phyloP scores from a whole-genome alignment of 2,888 invertebrate genomes.

The Agrochola lota region DNA sequence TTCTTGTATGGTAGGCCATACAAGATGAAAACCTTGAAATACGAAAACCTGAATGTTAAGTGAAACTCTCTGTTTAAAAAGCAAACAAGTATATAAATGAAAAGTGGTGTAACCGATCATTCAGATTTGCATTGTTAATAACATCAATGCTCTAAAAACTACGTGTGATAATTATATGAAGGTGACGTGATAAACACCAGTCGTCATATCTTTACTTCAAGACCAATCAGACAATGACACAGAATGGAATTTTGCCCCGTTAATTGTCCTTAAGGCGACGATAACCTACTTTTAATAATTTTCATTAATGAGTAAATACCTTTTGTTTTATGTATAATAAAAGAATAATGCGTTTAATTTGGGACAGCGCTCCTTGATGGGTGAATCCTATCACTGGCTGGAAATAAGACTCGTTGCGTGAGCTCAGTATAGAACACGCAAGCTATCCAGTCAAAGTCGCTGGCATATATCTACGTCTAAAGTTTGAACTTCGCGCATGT shows the following conservation, averaged over 20 bases:
- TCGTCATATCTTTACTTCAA: neutral
- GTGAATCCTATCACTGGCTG: too few relatives aligned
- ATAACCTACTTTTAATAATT: too few relatives aligned
- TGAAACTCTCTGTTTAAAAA: neutral
- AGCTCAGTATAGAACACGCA: too few relatives aligned
- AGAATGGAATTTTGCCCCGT: conserved; percentile 10
- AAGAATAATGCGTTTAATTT: too few relatives aligned
- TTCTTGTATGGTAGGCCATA: neutral
- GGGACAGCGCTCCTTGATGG: too few relatives aligned
- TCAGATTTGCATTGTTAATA: neutral
- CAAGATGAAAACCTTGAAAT: neutral
- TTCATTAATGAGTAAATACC: too few relatives aligned
- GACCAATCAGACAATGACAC: neutral
- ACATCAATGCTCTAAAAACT: neutral
- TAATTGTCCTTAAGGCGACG: conserved; percentile 4
- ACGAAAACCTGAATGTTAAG: neutral
- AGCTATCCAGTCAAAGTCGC: too few relatives aligned
- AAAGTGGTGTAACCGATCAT: neutral
- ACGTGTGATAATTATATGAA: too few relatives aligned
- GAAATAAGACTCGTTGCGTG: too few relatives aligned
- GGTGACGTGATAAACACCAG: neutral
- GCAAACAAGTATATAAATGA: neutral
- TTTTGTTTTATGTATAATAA: too few relatives aligned
- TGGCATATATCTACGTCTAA: too few relatives aligned
- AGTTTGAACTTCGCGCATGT: neutral